Evolutionary conservation across 1,140 invertebrate genomes (phyloP), one percentile per base, ranked within the genome.

Genomic region (Megalopta genalis): DNA sequence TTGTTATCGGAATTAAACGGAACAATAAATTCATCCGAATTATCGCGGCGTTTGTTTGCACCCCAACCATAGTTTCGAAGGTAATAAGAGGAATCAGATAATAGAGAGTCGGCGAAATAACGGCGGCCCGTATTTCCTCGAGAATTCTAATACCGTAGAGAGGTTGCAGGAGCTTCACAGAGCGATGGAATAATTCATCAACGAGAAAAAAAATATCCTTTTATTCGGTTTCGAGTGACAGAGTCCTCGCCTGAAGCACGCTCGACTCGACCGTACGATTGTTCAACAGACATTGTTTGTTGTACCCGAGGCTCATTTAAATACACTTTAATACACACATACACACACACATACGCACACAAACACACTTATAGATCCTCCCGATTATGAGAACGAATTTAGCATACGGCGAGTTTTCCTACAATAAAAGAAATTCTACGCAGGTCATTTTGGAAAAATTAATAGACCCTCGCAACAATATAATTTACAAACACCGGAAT

Each of bases 221-320:
- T 79, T 79, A 70, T 79, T 74, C 77, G 25, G 9, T 65, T 54
- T 57, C 37, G 18, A 62, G 25, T 18, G 72, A 42, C 23, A 21
- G 8, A 27, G n/a, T 69, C 16, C 64, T 42, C 54, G 65, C 42
- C 37, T 52, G 14, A 14, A 79, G 77, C 27, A 52, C 52, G 57
- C 77, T 79, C 77, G 72, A 68, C n/a, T 65, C 46, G 32, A 27
- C 64, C 78, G 72, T 57, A 68, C 78, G 59, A 80, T 80, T 80
- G 68, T 80, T 76, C 73, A 18, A 0, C 23, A 0, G 10, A 65
- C 21, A 77, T 80, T 80, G 79, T 80, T 81, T 68, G 60, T 64
- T 64, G 10, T 18, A 39, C n/a, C 52, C 64, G 63, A 60, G n/a
- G 42, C 52, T 49, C 39, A 18, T 16, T 75, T 27, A 27, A 75